Conservation (phyloP, 2,888 invertebrate species). For the Brachyopa scutellaris region DNA sequence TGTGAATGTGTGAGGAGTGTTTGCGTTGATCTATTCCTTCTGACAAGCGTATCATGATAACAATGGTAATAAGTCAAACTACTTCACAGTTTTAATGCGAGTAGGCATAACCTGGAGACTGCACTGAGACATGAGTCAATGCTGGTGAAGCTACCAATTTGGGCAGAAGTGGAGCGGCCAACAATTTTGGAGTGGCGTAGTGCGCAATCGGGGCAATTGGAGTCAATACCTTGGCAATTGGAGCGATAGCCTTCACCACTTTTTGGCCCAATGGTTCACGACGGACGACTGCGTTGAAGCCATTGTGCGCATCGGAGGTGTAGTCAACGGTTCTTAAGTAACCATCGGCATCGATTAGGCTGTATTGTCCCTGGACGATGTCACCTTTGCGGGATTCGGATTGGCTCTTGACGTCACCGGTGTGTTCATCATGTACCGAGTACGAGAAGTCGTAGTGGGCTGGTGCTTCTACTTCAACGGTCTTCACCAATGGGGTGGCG, state of each 20-base stretch:
- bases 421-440: conserved; percentile 82
- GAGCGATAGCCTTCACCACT: conserved; percentile 79
- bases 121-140: conserved; percentile 73
- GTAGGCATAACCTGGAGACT: conserved; percentile 69
- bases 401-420: conserved; percentile 83
- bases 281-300: conserved; percentile 84
- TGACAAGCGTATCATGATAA: conserved; percentile 61
- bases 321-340: conserved; percentile 83
- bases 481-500: conserved; percentile 75
- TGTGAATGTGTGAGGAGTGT: conserved; percentile 26
- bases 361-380: conserved; percentile 83
- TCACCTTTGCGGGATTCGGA: conserved; percentile 83
- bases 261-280: conserved; percentile 82
- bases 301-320: conserved; percentile 83
- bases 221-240: conserved; percentile 78
- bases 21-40: conserved; percentile 5
- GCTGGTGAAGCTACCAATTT: conserved; percentile 73
- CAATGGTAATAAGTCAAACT: conserved; percentile 35
- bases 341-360: conserved; percentile 83
- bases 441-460: conserved; percentile 83
- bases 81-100: conserved; percentile 59
- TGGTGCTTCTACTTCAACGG: conserved; percentile 80
- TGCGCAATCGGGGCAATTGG: conserved; percentile 76
- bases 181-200: conserved; percentile 43
- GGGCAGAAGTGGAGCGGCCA: conserved; percentile 52